phyloP scores from a whole-genome alignment of 2,797 vertebrate genomes.

The Melanotaenia nigrans region DNA sequence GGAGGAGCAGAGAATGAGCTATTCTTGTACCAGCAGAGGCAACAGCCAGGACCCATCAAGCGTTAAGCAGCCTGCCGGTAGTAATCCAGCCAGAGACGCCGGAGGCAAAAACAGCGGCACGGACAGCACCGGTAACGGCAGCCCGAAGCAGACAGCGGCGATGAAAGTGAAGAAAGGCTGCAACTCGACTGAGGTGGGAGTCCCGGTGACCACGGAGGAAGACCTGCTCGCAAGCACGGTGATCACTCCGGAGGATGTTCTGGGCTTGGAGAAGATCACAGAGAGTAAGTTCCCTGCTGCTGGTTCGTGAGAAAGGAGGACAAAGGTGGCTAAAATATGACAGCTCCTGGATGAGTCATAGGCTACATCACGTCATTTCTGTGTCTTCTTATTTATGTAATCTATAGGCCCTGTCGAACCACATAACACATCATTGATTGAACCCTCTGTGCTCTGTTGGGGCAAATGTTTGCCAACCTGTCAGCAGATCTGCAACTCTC shows the following conservation, averaged over 20 bases:
- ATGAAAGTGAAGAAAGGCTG: constrained; percentile 95
- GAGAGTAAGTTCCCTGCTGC: constrained; percentile 86
- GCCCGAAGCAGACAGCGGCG: constrained; percentile 70
- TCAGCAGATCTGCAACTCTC: constrained; percentile 19
- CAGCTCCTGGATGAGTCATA: constrained; percentile 51
- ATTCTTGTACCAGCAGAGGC: constrained; percentile 86
- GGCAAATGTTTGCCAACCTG: neutral
- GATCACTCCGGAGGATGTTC: constrained; percentile 91
- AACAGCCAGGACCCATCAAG: constrained; percentile 81
- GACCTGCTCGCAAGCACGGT: constrained; percentile 83
- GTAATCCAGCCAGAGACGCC: constrained; percentile 75
- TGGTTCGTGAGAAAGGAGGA: constrained; percentile 12
- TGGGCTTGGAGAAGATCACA: constrained; percentile 95
- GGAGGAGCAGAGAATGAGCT: constrained; percentile 86
- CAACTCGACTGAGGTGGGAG: constrained; percentile 78
- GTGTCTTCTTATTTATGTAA: constrained; percentile 51
- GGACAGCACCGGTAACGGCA: constrained; percentile 59
- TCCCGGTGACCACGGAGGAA: constrained; percentile 85
- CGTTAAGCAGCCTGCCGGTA: constrained; percentile 77
- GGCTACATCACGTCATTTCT: constrained; percentile 37
- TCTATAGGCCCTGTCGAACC: constrained; percentile 35
- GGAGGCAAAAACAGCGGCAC: constrained; percentile 55
- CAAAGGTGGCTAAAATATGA: constrained; percentile 25
- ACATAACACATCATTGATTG: constrained; percentile 2
- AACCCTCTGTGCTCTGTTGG: neutral